These are phyloP conservation scores for Pipistrellus nathusii DNA, from an alignment of 2,797 vertebrate genomes.

Conservation along the genomic window DNA sequence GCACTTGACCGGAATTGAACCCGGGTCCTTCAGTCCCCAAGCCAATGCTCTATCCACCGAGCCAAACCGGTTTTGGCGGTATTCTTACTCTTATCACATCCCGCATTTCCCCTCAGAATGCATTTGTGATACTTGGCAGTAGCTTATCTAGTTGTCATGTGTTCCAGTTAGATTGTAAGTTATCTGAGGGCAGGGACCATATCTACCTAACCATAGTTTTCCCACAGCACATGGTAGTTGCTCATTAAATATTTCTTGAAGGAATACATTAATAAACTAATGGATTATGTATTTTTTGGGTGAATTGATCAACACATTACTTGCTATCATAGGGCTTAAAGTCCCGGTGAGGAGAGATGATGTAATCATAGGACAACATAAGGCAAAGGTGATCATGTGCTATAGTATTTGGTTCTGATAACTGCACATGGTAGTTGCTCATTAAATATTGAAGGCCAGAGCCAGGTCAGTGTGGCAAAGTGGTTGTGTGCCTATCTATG, in stretches of 20 bases:
- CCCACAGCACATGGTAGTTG: not conserved
- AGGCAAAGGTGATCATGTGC: not conserved
- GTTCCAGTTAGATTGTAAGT: not conserved
- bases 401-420: not conserved
- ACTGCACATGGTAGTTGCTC: not conserved
- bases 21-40: too few relatives aligned
- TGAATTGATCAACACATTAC: not conserved
- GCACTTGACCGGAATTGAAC: too few relatives aligned
- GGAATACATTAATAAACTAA: not conserved
- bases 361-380: not conserved
- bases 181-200: not conserved
- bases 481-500: too few relatives aligned
- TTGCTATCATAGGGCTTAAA: not conserved
- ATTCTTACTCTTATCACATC: not conserved
- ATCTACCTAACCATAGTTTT: not conserved
- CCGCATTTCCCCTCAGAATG: not conserved
- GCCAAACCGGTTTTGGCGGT: too few relatives aligned
- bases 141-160: not conserved
- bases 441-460: not conserved
- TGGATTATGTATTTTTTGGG: not conserved
- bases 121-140: not conserved
- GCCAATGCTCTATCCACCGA: too few relatives aligned
- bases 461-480: too few relatives aligned
- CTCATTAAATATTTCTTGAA: not conserved
- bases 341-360: not conserved